Evolutionary conservation across 2,113 vertebrate species (phyloP).

Genomic region (Perognathus longimembris): DNA sequence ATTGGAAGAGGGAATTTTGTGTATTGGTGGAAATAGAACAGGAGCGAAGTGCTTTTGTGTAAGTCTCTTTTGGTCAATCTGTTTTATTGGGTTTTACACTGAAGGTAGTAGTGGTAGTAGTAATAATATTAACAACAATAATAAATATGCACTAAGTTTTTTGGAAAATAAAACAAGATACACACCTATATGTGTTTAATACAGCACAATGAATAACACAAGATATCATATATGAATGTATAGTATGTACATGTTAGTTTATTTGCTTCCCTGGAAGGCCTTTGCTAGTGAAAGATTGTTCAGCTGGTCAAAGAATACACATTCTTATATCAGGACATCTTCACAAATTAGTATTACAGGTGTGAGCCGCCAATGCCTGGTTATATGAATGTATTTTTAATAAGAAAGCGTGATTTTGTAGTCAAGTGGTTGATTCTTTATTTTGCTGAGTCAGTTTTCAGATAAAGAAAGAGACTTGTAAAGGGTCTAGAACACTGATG

Average conservation of each 20-base stretch:
- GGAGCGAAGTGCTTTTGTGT: neutral
- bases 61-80: neutral
- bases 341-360: neutral
- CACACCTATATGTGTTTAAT: too few relatives aligned
- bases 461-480: conserved; percentile 20
- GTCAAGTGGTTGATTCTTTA: neutral
- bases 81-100: neutral
- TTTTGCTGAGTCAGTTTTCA: conserved; percentile 47
- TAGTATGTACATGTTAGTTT: neutral
- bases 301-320: neutral
- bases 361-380: too few relatives aligned
- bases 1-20: neutral
- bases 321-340: neutral
- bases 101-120: neutral
- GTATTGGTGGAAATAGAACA: conserved; percentile 1
- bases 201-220: neutral
- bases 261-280: neutral
- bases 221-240: neutral
- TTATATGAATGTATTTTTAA: conserved; percentile 30
- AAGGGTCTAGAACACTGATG: conserved; percentile 19
- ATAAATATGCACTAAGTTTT: neutral
- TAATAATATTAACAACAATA: neutral
- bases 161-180: neutral
- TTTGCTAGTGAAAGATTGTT: conserved; percentile 44
- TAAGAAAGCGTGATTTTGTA: neutral